Percentiles rank a stretch among this genome's conserved stretches.
Conservation (phyloP, 2,888 invertebrate genomes). For the Drosophila picticornis region DNA sequence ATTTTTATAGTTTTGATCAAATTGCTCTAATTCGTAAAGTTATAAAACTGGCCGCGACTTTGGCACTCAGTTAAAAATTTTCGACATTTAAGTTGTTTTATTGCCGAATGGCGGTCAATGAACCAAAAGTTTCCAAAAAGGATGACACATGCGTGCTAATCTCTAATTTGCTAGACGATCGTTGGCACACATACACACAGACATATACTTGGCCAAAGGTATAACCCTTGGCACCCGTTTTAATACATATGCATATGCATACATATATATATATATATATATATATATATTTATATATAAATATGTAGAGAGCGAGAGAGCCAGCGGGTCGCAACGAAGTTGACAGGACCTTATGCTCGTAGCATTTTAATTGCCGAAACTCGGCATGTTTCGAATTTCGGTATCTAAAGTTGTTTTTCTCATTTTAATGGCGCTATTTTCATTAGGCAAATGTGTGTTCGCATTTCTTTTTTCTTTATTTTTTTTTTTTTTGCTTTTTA, state of each 20-base stretch:
- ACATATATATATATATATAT: neutral
- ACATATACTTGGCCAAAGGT: neutral
- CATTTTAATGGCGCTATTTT: conserved; percentile 82
- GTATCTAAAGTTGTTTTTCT: conserved; percentile 82
- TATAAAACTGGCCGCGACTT: conserved; percentile 70
- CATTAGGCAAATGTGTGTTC: conserved; percentile 82
- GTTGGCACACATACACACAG: conserved; percentile 16
- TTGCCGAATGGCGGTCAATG: conserved; percentile 69
- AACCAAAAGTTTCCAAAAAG: conserved; percentile 58
- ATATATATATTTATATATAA: conserved; percentile 15
- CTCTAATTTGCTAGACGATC: conserved; percentile 80
- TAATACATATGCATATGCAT: neutral
- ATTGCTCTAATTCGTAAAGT: conserved; percentile 75
- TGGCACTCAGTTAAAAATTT: conserved; percentile 60
- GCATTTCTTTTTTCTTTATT: conserved; percentile 30
- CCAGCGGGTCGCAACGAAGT: conserved; percentile 39
- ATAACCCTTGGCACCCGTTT: conserved; percentile 26
- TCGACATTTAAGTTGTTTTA: conserved; percentile 58
- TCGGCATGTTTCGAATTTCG: conserved; percentile 76
- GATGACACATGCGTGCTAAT: conserved; percentile 82
- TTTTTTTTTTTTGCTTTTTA: conserved; percentile 53
- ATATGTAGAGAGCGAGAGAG: conserved; percentile 24
- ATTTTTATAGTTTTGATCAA: conserved; percentile 76
- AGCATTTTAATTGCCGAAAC: conserved; percentile 81
- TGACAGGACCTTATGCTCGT: conserved; percentile 64